Percentiles rank a stretch among this genome's conserved stretches.
Evolutionary conservation across 2,888 invertebrate species (phyloP).

Genomic region (Brenthis hecate): DNA sequence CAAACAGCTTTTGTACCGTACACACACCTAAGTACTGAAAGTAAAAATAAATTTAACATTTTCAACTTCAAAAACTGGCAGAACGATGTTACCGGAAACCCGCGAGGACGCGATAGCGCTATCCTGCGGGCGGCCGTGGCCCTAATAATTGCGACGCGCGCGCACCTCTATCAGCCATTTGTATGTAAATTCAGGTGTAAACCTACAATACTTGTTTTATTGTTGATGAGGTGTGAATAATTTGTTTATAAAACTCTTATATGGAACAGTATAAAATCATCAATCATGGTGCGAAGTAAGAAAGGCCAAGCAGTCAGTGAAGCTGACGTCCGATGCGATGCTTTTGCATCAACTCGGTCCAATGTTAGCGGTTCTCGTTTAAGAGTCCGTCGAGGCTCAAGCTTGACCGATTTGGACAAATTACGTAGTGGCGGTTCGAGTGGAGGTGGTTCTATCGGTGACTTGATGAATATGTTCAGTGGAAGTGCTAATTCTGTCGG

Average conservation of each 20-base stretch:
- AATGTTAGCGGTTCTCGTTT: conserved; percentile 77
- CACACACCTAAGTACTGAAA: conserved; percentile 58
- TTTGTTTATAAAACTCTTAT: conserved; percentile 7
- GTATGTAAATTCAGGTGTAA: conserved; percentile 74
- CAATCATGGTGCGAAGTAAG: conserved; percentile 66
- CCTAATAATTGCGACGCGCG: conserved; percentile 66
- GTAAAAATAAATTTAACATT: conserved; percentile 49
- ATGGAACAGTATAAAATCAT: conserved; percentile 34
- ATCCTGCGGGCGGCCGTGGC: conserved; percentile 81
- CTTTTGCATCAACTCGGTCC: conserved; percentile 70
- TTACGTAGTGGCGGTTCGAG: conserved; percentile 73
- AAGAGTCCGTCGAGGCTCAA: conserved; percentile 86
- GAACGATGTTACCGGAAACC: conserved; percentile 71
- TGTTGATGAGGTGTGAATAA: conserved; percentile 47
- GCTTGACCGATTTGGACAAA: conserved; percentile 88
- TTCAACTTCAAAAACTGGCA: conserved; percentile 50
- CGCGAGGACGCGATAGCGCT: conserved; percentile 69
- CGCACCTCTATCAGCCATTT: conserved; percentile 65
- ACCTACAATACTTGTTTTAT: conserved; percentile 59
- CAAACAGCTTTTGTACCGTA: conserved; percentile 66
- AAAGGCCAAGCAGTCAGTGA: conserved; percentile 73
- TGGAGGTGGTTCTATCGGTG: conserved; percentile 87
- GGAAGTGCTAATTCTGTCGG: conserved; percentile 87
- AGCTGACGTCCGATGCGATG: conserved; percentile 78
- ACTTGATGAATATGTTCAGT: conserved; percentile 90